These are phyloP conservation scores for Apomyelois bistriatella DNA, from an alignment of 2,888 invertebrate species.

Conservation along the genomic window DNA sequence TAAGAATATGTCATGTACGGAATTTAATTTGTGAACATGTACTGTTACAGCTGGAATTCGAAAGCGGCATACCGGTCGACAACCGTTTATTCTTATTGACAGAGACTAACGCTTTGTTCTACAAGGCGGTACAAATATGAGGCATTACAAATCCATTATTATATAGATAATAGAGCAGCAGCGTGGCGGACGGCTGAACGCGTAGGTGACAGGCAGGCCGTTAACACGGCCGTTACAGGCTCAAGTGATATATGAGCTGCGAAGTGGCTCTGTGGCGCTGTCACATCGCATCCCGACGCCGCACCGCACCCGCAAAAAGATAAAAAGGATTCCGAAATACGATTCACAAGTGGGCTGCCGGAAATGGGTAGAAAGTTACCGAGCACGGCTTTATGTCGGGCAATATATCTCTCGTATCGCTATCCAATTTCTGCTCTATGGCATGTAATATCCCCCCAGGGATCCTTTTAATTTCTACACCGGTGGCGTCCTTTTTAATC, in stretches of 20 bases:
- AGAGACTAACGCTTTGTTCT: constrained; percentile 16
- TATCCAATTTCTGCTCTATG: constrained; percentile 76
- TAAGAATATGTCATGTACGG: constrained; percentile 6
- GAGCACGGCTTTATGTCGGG: constrained; percentile 71
- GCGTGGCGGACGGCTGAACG: constrained; percentile 51
- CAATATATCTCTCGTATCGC: constrained; percentile 76
- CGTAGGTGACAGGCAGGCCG: constrained; percentile 71
- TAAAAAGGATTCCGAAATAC: constrained; percentile 76
- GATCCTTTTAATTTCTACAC: constrained; percentile 67
- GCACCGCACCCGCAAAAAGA: constrained; percentile 67
- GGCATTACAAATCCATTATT: constrained; percentile 45
- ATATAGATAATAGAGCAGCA: constrained; percentile 43
- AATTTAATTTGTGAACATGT: constrained; percentile 1
- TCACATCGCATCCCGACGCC: constrained; percentile 67
- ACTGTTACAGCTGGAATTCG: neutral
- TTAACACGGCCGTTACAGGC: constrained; percentile 69
- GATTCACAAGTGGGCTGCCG: constrained; percentile 76
- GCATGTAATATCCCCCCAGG: constrained; percentile 68
- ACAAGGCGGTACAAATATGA: constrained; percentile 24
- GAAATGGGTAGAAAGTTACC: constrained; percentile 75
- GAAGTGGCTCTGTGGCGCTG: constrained; percentile 75
- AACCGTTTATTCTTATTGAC: constrained; percentile 9
- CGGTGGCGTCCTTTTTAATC: constrained; percentile 56
- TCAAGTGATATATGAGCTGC: constrained; percentile 76
- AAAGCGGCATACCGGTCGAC: neutral